Conservation (phyloP, 2,888 invertebrate species). For the Caenorhabditis panamensis region DNA sequence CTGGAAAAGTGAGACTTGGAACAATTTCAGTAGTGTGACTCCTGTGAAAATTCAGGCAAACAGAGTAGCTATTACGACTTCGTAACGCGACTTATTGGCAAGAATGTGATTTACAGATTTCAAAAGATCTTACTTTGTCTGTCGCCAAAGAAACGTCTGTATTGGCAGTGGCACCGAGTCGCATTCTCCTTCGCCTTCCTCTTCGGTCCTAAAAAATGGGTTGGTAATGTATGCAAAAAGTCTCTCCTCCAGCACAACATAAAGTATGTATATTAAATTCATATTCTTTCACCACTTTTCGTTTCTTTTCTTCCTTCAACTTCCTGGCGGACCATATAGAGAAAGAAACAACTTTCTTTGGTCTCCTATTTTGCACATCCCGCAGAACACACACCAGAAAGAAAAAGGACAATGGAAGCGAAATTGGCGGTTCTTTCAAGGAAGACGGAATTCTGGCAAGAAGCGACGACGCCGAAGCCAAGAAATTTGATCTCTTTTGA, state of each 20-base stretch:
- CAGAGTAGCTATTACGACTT: too few species aligned
- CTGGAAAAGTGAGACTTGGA: neutral
- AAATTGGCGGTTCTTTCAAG: slow-evolving; percentile 24
- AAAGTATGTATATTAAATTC: slow-evolving; percentile 53
- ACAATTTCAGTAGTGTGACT: neutral
- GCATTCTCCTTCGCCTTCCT: slow-evolving; percentile 82
- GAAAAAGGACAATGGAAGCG: slow-evolving; percentile 30
- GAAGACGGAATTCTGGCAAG: neutral
- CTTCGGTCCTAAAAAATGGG: slow-evolving; percentile 69
- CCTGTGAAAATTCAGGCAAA: neutral
- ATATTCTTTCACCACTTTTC: slow-evolving; percentile 14
- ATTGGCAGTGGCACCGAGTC: slow-evolving; percentile 94
- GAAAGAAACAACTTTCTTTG: neutral
- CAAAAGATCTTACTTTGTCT: slow-evolving; percentile 86
- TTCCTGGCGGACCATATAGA: slow-evolving; percentile 1
- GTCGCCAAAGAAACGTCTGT: slow-evolving; percentile 97
- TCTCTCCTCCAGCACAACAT: slow-evolving; percentile 11
- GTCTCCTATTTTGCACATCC: slow-evolving; percentile 1
- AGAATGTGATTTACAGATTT: neutral
- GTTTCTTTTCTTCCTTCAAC: neutral
- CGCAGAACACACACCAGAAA: neutral
- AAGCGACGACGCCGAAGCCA: neutral
- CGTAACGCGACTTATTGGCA: too few species aligned
- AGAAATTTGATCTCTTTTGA: slow-evolving; percentile 48
- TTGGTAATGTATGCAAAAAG: slow-evolving; percentile 47